These are phyloP conservation scores for Lissonota sp. DNA, from an alignment of 2,888 invertebrate species.

Conservation along the genomic window DNA sequence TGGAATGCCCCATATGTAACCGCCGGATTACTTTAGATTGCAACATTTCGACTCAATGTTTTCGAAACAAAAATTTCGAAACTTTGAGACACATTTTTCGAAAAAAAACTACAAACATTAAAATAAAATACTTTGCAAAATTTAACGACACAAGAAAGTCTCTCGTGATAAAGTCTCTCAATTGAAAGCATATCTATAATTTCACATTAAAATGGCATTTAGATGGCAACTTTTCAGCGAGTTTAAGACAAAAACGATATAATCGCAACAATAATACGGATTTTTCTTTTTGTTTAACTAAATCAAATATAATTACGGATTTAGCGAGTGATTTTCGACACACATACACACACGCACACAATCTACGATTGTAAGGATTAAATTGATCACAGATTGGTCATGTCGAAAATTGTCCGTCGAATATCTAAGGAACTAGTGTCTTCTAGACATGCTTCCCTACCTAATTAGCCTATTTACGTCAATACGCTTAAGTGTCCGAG, in stretches of 20 bases:
- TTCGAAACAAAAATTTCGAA: too few species aligned
- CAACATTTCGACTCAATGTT: not conserved
- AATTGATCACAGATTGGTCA: slow-evolving; percentile 26
- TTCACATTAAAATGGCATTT: not conserved
- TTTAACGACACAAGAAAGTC: not conserved
- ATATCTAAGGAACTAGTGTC: slow-evolving; percentile 39
- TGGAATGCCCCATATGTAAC: too few species aligned
- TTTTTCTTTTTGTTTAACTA: not conserved
- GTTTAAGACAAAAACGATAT: too few species aligned
- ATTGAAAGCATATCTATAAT: not conserved
- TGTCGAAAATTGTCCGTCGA: slow-evolving; percentile 24
- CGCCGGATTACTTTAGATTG: not conserved
- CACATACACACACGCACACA: not conserved
- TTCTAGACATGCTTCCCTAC: slow-evolving; percentile 31
- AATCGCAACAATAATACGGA: too few species aligned
- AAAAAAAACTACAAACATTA: not conserved
- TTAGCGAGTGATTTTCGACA: slow-evolving; percentile 19
- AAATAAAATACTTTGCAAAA: slow-evolving; percentile 8
- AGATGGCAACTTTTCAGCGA: not conserved
- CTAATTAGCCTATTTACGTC: not conserved
- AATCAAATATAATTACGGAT: slow-evolving; percentile 9
- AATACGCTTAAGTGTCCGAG: slow-evolving; percentile 8
- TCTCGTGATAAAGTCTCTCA: slow-evolving; percentile 4
- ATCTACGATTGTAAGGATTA: slow-evolving; percentile 9
- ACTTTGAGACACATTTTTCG: not conserved